Base-by-base conservation (phyloP, 2,888 invertebrate species). In the Archips xylosteana region DNA sequence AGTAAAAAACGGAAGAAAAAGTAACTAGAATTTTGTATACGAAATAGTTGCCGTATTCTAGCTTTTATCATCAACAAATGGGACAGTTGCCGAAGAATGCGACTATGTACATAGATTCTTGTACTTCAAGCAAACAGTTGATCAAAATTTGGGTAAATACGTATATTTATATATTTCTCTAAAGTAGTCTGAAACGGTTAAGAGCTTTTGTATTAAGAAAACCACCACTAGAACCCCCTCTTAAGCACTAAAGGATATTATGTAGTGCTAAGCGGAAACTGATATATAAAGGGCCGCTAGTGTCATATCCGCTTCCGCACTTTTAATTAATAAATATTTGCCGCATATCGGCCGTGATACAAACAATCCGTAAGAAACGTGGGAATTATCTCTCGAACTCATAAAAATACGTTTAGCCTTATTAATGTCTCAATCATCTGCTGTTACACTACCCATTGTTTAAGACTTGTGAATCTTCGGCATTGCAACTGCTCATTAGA, bases 221-320 rank as follows among this genome's bases (percentile, higher is more conserved):
- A 39, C 39, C 39, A 39, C 5, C 39, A 6, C 39, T 39, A 39
- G 39, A 39, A 39, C 39, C 39, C 39, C 39, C 39, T 39, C 12
- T 45, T 49, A 49, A 49, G 49, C 49, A 13, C 49, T 49, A 49
- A 45, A 49, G n/a, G 49, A n/a, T 49, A 49, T n/a, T 23, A 49
- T n/a, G 49, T 49, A 3, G 3, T n/a, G 49, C n/a, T 13, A 10
- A 65, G 42, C 66, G 66, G 65, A 65, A 65, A 36, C 49, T 70
- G 6, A n/a, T 9, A 51, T 61, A 32, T 68, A 70, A 74, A 68
- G 74, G 74, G 36, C 72, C 60, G 34, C 51, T 65, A 34, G 36
- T 63, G 15, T 36, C 34, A 12, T 36, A 59, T 74, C 74, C 74
- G 69, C 74, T 74, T 74, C 74, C 74, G 74, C 3, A 13, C 32